Base-by-base conservation (phyloP, 2,888 invertebrate species). In the Horisme vitalbata region DNA sequence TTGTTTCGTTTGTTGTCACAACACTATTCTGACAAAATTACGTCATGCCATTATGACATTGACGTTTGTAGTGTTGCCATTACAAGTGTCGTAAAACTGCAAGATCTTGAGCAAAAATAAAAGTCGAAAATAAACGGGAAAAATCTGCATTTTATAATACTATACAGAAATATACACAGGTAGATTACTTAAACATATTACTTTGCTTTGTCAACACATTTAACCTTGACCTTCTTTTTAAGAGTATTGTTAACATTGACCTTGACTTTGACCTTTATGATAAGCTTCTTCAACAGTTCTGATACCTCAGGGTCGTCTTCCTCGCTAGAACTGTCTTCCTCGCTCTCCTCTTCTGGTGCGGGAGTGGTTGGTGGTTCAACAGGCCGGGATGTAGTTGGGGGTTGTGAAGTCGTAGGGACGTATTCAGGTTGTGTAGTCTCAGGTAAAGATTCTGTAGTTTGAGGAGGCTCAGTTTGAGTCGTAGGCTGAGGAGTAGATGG, bases 251-350 rank as follows among this genome's bases (percentile, higher is more conserved):
- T 80, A 43, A 87, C 45, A 33, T 66, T 72, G 24, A 88, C 83
- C 51, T 79, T 82, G 13, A 87, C 86, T 52, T 83, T 82, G 13
- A 88, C 86, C 55, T 76, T 73, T 0, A 87, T 77, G 60, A 83
- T 75, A 23, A 88, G 63, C 32, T 71, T 77, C 58, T 87, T 87
- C 9, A 84, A 60, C 4, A 84, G 59, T 20, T 85, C 66, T 0
- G 72, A 63, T 3, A 78, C 24, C 28, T 84, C 76, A 1, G 68
- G 65, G 12, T 78, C 78, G 6, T 76, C 75, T 43, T 75, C 77
- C 4, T 66, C 61, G 1, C 59, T 61, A 14, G 65, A 64, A 9
- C 55, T 55, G 2, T 64, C 69, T 12, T 71, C 71, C n/a, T 63
- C 64, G 0, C 50, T 56, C 6, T 64, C 65, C 7, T 66, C 59